Evolutionary conservation across 1,140 invertebrate genomes (phyloP), one percentile per base, ranked within the genome.

Genomic region (Temnothorax longispinosus): DNA sequence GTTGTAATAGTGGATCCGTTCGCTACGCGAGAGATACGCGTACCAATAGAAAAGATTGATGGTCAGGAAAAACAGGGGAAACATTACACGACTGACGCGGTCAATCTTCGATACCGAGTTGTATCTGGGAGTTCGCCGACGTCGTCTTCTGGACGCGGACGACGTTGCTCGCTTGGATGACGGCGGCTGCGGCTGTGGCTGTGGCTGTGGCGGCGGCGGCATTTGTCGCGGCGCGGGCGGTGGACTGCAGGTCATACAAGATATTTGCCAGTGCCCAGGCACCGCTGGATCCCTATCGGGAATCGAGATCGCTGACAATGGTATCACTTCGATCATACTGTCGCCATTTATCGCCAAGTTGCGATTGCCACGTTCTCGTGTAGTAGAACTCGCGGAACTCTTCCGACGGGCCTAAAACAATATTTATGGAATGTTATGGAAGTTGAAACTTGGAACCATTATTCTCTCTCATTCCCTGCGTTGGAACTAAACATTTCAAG

Each of bases 71-170:
- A 97, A 96, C 54, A 98, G 87, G 1, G 98, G 98, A 93, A 98
- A 98, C 41, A 98, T 96, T 41, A 98, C 95, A 18, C 98, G 94
- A 27, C 97, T 98, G 13, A 97, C 96, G 11, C 97, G 96, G 94
- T 98, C 97, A 64, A 98, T 97, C 94, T 98, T 97, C 32, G 97
- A 98, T 2, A 98, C 97, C 7, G 97, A 98, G 93, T 98, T 98
- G 91, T 96, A 97, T 82, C 97, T 94, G 0, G 97, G 97, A 3
- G 96, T 96, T 62, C 96, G 96, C 94, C 92, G 96, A 94, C 91
- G 96, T 94, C 93, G 95, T 94, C 64, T 95, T 93, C 82, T 93
- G 87, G 95, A 86, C 90, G 93, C 92, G 88, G 95, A 86, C 91
- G 93, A 91, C 92, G 94, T 89, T 92, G 93, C 88, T 91, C 93